Base-by-base conservation (phyloP, 2,797 vertebrate genomes). In the Novumbra hubbsi region DNA sequence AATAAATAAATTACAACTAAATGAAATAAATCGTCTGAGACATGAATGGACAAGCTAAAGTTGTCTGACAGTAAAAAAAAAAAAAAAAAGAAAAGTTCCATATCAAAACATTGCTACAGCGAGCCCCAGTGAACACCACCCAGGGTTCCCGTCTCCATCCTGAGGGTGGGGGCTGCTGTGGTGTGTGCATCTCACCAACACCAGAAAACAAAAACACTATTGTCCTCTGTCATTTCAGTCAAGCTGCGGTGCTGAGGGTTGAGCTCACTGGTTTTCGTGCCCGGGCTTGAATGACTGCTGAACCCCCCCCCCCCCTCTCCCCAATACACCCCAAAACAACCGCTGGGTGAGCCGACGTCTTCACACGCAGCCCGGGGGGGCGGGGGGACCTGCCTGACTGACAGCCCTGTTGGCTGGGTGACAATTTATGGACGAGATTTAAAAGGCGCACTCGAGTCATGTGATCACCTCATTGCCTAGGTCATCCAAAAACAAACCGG, bases 221-320 rank as follows among this genome's bases (percentile, higher is more conserved):
- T 71, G 48, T 71, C 72, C 73, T 71, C 62, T 77, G 68, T 55
- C 32, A 28, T 70, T 70, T 21, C 8, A 65, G 68, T 64, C 66
- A 81, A 81, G 74, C 79, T 72, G 72, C 75, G 83, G 75, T 81
- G 75, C 57, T 84, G 75, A 60, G 60, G 7, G 68, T 80, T 84
- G 84, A 86, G 83, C 74, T 90, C 83, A 88, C 28, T 3, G 73
- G 74, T 76, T 76, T 69, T 84, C 89, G 76, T 82, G 92, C 84
- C 83, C 81, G 74, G 73, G 87, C 90, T 83, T 12, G 90, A 88
- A 86, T 72, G 14, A 62, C 70, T 66, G 21, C 38, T 71, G 17
- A 76, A 80, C 79, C 86, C 80, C 83, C 80, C 75, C 64, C 70
- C 78, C 73, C 24, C 32, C n/a, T n/a, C n/a, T 82, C 82, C 55